Base-by-base conservation (phyloP, 2,113 vertebrate genomes). In the Ammodytes dubius region DNA sequence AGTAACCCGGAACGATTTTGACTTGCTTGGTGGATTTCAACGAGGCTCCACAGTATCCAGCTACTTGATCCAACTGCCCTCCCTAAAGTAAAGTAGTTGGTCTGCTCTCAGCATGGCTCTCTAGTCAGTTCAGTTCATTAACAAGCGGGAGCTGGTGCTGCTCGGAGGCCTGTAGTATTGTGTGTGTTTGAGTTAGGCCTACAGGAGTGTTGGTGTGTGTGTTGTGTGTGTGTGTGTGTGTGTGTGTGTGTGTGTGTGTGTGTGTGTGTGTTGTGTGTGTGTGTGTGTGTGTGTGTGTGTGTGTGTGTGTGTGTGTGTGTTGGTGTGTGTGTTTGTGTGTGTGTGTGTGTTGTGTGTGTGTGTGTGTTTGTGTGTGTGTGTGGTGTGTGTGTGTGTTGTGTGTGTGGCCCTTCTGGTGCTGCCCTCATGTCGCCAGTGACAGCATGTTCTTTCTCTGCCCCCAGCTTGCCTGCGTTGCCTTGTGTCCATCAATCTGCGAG, bases 371-470 rank as follows among this genome's bases (percentile, higher is more conserved):
- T 77, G 66, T 77, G 81, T 79, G 61, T 59, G 67, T 64, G 71
- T 67, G 74, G n/a, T 61, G 66, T 63, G 74, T 63, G 70, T 37
- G 67, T 67, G 57, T 47, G 47, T 64, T n/a, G 70, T 68, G 53
- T 64, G 61, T 50, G 73, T 2, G 37, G 42, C 78, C 91, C 89
- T 88, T 93, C 91, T 94, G 92, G 82, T 83, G 76, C 85, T 82
- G 86, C 89, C 82, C 70, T 87, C 68, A 79, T 86, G 86, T 87
- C 61, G 86, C 69, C 86, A 77, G n/a, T 93, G 94, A 92, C 94
- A 94, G 92, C 90, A 85, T 91, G 91, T 93, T 89, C 84, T 74
- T 42, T 82, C 89, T 86, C 87, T 85, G 88, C 86, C 87, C 71
- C 78, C 86, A 89, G 90, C 93, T 90, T 90, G 87, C 87, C 81